Conservation (phyloP, 2,888 invertebrate species). For the Eupithecia subfuscata region DNA sequence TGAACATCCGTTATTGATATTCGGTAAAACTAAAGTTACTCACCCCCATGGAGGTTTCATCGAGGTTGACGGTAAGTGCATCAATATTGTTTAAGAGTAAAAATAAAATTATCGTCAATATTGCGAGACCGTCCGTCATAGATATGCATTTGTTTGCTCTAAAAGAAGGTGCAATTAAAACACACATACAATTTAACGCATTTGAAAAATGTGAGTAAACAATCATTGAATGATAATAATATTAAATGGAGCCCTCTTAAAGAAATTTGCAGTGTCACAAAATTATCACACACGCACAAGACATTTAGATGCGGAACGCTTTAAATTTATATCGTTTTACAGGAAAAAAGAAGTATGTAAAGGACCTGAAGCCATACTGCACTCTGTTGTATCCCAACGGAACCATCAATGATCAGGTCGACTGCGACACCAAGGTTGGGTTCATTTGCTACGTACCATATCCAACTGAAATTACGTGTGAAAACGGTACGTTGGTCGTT, state of each 20-base stretch:
- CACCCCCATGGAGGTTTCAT: not conserved
- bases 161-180: too few relatives aligned
- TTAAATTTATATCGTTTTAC: not conserved
- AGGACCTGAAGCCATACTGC: not conserved
- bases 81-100: not conserved
- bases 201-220: too few relatives aligned
- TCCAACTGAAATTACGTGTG: not conserved
- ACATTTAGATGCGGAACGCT: not conserved
- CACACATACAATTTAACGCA: too few relatives aligned
- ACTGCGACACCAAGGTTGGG: not conserved
- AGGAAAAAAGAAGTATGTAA: slow-evolving; percentile 6
- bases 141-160: too few relatives aligned
- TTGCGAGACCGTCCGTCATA: not conserved
- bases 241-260: too few relatives aligned
- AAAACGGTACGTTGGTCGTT: not conserved
- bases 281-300: not conserved
- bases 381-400: not conserved
- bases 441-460: slow-evolving; percentile 11
- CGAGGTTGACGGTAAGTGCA: not conserved
- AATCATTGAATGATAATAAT: too few relatives aligned
- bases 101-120: not conserved
- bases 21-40: not conserved
- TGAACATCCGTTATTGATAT: not conserved
- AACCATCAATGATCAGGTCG: not conserved
- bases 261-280: not conserved